Evolutionary conservation across 1,140 invertebrate genomes (phyloP), one percentile per base, ranked within the genome.

Genomic region (Bradysia coprophila): DNA sequence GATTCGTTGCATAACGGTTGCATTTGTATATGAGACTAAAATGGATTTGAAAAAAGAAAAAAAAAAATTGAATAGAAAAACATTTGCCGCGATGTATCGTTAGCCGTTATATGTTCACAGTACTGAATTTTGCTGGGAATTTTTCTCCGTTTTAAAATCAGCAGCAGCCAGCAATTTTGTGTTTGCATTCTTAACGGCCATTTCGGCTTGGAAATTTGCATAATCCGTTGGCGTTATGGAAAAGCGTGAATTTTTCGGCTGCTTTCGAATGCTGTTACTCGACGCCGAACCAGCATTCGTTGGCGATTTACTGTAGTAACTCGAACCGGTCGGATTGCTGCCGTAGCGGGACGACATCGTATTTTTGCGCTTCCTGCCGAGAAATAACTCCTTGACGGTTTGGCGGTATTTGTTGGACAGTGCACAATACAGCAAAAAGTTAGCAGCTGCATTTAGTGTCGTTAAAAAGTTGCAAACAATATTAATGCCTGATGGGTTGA

Each of bases 401-500:
- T 70, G 70, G 21, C 81, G 64, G 62, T 83, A 86, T 49, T 78
- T 78, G 52, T 78, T 75, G 46, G 78, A 81, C 49, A 86, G 69
- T 20, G 75, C 73, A 44, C 79, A 83, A 56, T 86, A 86, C 24
- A 86, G 61, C 38, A 86, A 63, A 59, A 86, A 85, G 61, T 85
- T 85, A 2, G 66, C 68, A 11, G 75, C 68, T 2, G 81, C 74
- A 61, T 84, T 84, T 24, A 83, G 59, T 22, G 73, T 69, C 6
- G 76, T 65, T 16, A 86, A 59, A 18, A 82, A 63, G 56, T 85
- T 85, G 55, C 72, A 78, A 20, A 84, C 69, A 59, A 83, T 84
- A 8, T 38, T 38, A 20, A 38, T 15, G n/a, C n/a, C 32, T 34
- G 32, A 8, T n/a, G n/a, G n/a, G n/a, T n/a, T n/a, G n/a, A n/a